Evolutionary conservation across 2,797 vertebrate species (phyloP).

Genomic region (Muscicapa striata): DNA sequence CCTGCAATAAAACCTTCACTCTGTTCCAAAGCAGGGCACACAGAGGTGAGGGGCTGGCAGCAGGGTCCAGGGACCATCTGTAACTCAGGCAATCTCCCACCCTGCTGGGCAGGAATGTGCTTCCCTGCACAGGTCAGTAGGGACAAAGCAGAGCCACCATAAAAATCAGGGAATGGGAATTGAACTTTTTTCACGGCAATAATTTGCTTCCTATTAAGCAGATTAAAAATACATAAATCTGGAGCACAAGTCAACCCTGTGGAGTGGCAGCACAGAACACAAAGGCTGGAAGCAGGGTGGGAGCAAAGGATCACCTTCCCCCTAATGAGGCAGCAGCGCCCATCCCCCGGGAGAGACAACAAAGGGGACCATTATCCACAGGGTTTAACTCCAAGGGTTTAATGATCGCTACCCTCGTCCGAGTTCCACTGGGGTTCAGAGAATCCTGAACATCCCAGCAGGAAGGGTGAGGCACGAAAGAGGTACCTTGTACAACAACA

Average conservation of each 20-base stretch:
- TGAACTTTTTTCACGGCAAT: background rate
- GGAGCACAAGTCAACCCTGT: background rate
- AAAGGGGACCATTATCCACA: background rate
- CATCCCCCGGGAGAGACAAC: background rate
- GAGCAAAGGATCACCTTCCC: background rate
- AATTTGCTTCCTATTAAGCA: background rate
- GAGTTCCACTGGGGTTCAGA: background rate
- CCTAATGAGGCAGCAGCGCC: background rate
- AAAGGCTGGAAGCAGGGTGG: conserved; percentile 1
- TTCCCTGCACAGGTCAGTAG: background rate
- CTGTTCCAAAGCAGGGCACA: background rate
- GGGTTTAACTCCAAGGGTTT: background rate
- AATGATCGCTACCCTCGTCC: rapidly evolving
- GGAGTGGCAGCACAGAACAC: background rate
- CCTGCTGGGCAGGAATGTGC: background rate
- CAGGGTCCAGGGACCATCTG: background rate
- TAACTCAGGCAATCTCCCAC: background rate
- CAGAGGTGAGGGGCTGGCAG: background rate
- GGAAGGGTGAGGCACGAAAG: rapidly evolving
- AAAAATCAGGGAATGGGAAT: background rate
- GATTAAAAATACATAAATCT: background rate
- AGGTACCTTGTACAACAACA: rapidly evolving
- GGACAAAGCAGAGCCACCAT: rapidly evolving
- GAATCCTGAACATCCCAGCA: background rate
- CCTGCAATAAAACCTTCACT: background rate